Evolutionary conservation across 2,113 vertebrate species (phyloP), one percentile per base, ranked within the genome.

Genomic region (Gyps fulvus): DNA sequence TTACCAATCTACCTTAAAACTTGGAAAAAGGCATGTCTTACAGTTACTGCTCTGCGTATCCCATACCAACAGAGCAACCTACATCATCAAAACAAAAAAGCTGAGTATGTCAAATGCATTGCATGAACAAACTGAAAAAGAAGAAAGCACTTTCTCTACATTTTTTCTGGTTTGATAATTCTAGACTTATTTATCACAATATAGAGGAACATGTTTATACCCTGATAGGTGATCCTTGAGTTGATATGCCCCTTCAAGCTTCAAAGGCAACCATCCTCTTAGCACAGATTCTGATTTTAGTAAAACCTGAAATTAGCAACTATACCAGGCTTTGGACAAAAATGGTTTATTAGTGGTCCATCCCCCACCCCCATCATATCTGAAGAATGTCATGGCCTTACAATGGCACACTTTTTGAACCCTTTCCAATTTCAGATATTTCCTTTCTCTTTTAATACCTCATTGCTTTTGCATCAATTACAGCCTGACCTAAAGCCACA

Each of bases 381-480:
- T 16, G 9, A 96, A 66, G 43, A 92, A 88, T 58, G 62, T 94
- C 95, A 91, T 88, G 86, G 93, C 95, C 95, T 97, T 87, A 97
- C 88, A 95, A 93, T 85, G 58, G 92, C 91, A 96, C 7, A 49
- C 86, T 97, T 98, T 93, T 96, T 98, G 97, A 98, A 98, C 91
- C 82, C 87, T 95, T 98, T 98, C 97, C 97, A 98, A 88, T 97
- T 97, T 98, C 96, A 98, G 93, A 93, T 97, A 97, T 98, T 98
- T 97, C 96, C 95, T 97, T 94, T 98, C 96, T 98, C 89, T 97
- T 98, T 97, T 98, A 98, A 98, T 98, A 98, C 94, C 95, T 98
- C 98, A 97, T 97, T 98, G 97, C 98, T 98, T 98, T 98, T 98
- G 97, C 98, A 98, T 98, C 98, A 98, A 98, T 98, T 98, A 98